Evolutionary conservation across 1,140 invertebrate genomes (phyloP).

Genomic region (Zaprionus ornatus): DNA sequence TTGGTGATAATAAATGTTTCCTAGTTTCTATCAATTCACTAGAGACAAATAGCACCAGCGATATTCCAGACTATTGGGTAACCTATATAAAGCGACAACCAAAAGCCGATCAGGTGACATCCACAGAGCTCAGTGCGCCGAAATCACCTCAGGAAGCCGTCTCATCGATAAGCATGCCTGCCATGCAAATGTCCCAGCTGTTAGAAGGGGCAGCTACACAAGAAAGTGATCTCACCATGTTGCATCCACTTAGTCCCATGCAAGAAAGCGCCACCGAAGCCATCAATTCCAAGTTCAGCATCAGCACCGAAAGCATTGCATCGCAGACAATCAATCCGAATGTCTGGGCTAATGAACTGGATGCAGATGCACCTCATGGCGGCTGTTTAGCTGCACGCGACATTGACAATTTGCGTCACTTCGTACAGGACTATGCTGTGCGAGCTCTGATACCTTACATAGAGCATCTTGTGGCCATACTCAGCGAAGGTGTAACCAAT

Average conservation of each 20-base stretch:
- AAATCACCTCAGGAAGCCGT: slow-evolving; percentile 86
- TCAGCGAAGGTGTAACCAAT: slow-evolving; percentile 94
- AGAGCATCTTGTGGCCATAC: slow-evolving; percentile 92
- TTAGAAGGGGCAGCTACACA: slow-evolving; percentile 56
- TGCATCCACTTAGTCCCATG: slow-evolving; percentile 88
- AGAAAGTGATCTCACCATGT: slow-evolving; percentile 70
- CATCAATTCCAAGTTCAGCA: slow-evolving; percentile 84
- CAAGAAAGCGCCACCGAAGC: slow-evolving; percentile 81
- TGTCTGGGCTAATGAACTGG: slow-evolving; percentile 85
- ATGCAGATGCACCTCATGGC: slow-evolving; percentile 87
- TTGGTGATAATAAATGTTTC: slow-evolving; percentile 93
- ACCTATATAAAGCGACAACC: slow-evolving; percentile 88
- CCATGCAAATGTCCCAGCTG: slow-evolving; percentile 73
- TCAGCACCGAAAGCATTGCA: slow-evolving; percentile 86
- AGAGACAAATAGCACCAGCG: slow-evolving; percentile 84
- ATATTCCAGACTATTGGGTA: slow-evolving; percentile 92
- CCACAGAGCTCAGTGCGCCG: slow-evolving; percentile 88
- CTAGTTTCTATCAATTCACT: slow-evolving; percentile 94
- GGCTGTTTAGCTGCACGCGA: slow-evolving; percentile 91
- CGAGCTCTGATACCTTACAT: slow-evolving; percentile 94
- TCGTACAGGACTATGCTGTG: slow-evolving; percentile 95
- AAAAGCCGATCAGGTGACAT: slow-evolving; percentile 84
- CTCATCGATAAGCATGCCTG: slow-evolving; percentile 85
- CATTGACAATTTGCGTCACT: slow-evolving; percentile 91
- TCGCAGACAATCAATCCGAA: slow-evolving; percentile 86